These are phyloP conservation scores for Atopsyche davidsoni DNA, from an alignment of 1,140 invertebrate genomes.

Conservation along the genomic window DNA sequence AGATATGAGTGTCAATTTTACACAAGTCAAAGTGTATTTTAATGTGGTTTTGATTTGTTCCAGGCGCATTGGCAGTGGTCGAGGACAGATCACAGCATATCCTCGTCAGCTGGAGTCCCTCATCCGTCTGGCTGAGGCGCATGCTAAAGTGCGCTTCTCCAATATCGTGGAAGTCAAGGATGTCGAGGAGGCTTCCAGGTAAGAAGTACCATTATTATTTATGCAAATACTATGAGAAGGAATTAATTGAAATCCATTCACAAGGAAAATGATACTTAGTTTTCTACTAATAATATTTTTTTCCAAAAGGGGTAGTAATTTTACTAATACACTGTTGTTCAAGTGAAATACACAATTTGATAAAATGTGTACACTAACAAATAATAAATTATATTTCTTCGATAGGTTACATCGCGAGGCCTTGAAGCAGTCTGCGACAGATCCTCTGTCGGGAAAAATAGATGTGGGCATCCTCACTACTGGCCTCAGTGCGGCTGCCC, in stretches of 20 bases:
- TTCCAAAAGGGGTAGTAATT: neutral
- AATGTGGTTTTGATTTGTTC: conserved; percentile 6
- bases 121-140: conserved; percentile 92
- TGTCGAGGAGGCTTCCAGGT: conserved; percentile 94
- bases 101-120: conserved; percentile 96
- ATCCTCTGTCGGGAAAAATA: conserved; percentile 93
- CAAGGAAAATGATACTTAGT: neutral
- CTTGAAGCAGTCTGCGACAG: conserved; percentile 93
- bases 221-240: neutral
- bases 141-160: conserved; percentile 90
- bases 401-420: conserved; percentile 84
- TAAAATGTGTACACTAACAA: too few species aligned
- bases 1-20: too few species aligned
- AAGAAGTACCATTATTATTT: conserved; percentile 15
- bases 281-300: neutral
- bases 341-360: too few species aligned
- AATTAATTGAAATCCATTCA: conserved; percentile 16
- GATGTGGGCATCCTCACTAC: conserved; percentile 95
- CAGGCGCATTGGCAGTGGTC: conserved; percentile 70
- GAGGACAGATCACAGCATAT: conserved; percentile 95
- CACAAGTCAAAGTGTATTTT: too few species aligned
- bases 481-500: conserved; percentile 77
- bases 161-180: conserved; percentile 75
- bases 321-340: neutral
- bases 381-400: too few species aligned